Conservation (phyloP, 2,113 vertebrate species). For the Lathamus discolor region DNA sequence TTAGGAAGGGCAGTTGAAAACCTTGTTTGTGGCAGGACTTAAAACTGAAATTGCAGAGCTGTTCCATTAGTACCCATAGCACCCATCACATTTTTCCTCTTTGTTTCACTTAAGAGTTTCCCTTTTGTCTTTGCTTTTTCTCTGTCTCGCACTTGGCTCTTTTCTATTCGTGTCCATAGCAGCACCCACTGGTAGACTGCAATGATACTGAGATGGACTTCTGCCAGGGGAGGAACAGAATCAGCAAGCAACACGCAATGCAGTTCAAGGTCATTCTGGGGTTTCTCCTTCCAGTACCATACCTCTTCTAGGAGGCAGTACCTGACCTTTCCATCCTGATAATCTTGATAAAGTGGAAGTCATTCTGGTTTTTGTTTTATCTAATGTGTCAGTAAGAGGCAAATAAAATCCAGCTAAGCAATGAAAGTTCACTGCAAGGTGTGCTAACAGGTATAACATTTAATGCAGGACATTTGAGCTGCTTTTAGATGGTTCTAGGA, state of each 20-base stretch:
- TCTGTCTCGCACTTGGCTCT: constrained; percentile 28
- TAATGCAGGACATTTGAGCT: background rate
- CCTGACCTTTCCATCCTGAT: background rate
- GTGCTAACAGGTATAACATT: background rate
- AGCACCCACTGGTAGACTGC: constrained; percentile 8
- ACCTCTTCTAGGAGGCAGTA: background rate
- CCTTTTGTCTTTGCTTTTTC: constrained; percentile 15
- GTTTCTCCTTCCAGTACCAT: background rate
- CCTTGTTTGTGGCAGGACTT: background rate
- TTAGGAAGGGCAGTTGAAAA: background rate
- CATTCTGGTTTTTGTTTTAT: background rate
- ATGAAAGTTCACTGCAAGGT: background rate
- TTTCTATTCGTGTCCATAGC: constrained; percentile 47
- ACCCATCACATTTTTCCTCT: constrained; percentile 28
- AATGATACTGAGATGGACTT: background rate
- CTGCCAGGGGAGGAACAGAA: constrained; percentile 28
- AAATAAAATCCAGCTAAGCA: background rate
- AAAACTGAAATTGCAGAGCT: constrained; percentile 27
- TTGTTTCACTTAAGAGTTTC: constrained; percentile 27
- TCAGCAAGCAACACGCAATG: background rate
- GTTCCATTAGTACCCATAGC: constrained; percentile 32
- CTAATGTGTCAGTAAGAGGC: background rate
- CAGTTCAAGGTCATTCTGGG: background rate
- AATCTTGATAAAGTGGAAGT: background rate
- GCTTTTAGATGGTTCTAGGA: background rate